These are phyloP conservation scores for Sinosuthora webbiana DNA, from an alignment of 2,113 vertebrate genomes.

Conservation along the genomic window DNA sequence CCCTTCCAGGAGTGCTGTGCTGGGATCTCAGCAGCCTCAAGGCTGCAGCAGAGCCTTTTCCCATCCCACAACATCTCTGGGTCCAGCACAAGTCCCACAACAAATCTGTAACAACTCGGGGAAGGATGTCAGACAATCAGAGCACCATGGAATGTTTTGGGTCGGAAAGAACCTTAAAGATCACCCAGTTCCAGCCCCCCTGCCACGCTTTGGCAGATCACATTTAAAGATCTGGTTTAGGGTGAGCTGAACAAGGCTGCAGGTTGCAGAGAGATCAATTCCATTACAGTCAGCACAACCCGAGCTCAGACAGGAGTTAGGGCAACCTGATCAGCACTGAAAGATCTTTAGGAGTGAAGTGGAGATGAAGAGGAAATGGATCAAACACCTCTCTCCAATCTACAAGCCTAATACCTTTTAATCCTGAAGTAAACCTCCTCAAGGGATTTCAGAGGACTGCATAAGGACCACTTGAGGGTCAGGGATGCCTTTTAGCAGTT, in stretches of 20 bases:
- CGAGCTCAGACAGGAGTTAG: fast-evolving
- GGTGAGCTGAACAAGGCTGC: not conserved
- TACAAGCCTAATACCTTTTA: not conserved
- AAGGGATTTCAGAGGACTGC: not conserved
- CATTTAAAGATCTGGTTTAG: not conserved
- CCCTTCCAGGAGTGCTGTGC: not conserved
- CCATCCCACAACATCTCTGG: fast-evolving
- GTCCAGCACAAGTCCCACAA: not conserved
- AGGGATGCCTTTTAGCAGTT: not conserved
- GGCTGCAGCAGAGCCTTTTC: not conserved
- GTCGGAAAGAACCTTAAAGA: not conserved
- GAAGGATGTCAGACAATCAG: not conserved
- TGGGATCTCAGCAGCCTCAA: not conserved
- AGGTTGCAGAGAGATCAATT: not conserved
- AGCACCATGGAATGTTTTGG: not conserved
- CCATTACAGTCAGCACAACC: not conserved
- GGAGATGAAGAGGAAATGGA: not conserved
- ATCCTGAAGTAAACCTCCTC: not conserved
- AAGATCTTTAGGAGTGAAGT: not conserved
- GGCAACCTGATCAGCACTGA: not conserved
- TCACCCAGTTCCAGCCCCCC: not conserved
- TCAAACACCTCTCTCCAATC: not conserved
- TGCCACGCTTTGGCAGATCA: not conserved
- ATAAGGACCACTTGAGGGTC: not conserved
- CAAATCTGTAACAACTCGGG: not conserved